phyloP scores from a whole-genome alignment of 2,113 vertebrate species.

The Lamprologus ornatipinnis region DNA sequence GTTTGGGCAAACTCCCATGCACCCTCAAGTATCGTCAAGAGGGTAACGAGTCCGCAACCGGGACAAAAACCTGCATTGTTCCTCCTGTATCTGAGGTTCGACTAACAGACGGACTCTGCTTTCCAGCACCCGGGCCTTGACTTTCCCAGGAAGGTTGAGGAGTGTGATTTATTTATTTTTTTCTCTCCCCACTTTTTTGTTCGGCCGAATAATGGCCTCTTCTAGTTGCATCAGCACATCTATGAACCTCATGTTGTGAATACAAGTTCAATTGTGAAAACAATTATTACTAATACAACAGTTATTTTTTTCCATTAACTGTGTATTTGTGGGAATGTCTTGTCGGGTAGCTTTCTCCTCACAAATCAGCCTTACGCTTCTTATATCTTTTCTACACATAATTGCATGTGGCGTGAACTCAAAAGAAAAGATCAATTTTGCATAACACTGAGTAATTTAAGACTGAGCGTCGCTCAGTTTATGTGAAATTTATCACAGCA shows the following conservation, averaged over 20 bases:
- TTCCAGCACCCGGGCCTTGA: not conserved
- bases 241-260: not conserved
- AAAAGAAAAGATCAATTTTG: not conserved
- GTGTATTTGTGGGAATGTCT: not conserved
- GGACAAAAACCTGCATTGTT: not conserved
- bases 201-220: not conserved
- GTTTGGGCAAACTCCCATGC: not conserved
- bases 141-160: not conserved
- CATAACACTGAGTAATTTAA: not conserved
- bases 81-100: not conserved
- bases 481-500: conserved; percentile 4
- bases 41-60: fast-evolving
- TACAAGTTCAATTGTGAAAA: not conserved
- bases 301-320: not conserved
- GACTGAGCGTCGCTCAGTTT: not conserved
- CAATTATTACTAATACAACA: not conserved
- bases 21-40: not conserved
- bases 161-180: fast-evolving
- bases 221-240: not conserved
- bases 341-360: not conserved
- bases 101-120: not conserved
- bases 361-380: not conserved
- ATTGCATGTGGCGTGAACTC: not conserved
- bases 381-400: not conserved
- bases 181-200: not conserved